Conservation (phyloP, 2,113 vertebrate genomes). For the Ovis canadensis region DNA sequence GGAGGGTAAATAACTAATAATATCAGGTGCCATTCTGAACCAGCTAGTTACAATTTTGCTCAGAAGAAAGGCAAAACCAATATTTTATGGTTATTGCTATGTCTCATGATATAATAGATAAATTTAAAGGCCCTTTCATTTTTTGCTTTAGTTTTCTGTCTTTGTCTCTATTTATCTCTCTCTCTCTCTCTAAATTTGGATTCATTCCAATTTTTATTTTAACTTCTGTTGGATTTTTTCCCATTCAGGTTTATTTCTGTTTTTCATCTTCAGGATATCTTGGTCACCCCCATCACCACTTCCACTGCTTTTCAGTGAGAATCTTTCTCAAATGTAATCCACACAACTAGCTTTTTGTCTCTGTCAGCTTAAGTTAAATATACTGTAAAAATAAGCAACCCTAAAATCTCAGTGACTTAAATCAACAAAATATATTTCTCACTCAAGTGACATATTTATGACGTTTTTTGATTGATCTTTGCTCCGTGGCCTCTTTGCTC, state of each 20-base stretch:
- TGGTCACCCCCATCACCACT: not conserved
- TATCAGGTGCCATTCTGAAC: not conserved
- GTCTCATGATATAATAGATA: not conserved
- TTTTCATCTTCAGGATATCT: not conserved
- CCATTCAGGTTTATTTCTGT: not conserved
- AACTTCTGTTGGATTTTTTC: not conserved
- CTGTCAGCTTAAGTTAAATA: not conserved
- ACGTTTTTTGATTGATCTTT: not conserved
- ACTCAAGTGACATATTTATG: not conserved
- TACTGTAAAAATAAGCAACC: not conserved
- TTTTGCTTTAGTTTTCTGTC: not conserved
- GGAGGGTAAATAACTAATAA: not conserved
- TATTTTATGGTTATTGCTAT: not conserved
- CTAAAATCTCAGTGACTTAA: not conserved
- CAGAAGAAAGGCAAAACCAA: not conserved
- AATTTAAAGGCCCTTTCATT: not conserved
- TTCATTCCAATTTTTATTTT: not conserved
- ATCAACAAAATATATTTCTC: not conserved
- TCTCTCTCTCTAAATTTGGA: not conserved
- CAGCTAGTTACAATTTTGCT: not conserved
- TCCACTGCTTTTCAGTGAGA: not conserved
- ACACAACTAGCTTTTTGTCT: not conserved
- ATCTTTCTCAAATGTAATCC: not conserved
- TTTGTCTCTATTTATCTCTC: not conserved
- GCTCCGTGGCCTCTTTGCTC: not conserved